These are phyloP conservation scores for Nasonovia ribisnigri DNA, from an alignment of 2,888 invertebrate species.

Conservation along the genomic window DNA sequence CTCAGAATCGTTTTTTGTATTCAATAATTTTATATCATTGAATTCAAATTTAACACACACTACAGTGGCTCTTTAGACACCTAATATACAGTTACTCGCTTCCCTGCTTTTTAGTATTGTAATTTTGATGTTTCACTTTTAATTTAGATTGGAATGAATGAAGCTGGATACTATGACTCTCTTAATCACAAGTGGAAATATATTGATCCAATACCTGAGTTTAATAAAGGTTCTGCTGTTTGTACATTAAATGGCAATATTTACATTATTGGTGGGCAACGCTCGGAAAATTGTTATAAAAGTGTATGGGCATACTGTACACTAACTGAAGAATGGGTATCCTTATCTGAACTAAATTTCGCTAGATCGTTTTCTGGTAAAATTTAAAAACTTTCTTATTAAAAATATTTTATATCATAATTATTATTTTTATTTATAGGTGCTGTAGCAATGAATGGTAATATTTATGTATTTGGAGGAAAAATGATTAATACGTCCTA, in stretches of 20 bases:
- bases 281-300: slow-evolving; percentile 24
- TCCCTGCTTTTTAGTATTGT: background rate
- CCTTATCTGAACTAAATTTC: slow-evolving; percentile 26
- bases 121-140: background rate
- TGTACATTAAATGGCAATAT: slow-evolving; percentile 50
- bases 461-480: slow-evolving; percentile 52
- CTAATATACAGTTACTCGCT: too few relatives aligned
- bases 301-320: slow-evolving; percentile 53
- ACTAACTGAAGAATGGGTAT: slow-evolving; percentile 28
- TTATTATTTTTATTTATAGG: slow-evolving; percentile 14
- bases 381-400: background rate
- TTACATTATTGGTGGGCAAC: slow-evolving; percentile 53
- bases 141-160: slow-evolving; percentile 33
- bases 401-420: background rate
- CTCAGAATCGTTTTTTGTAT: too few relatives aligned
- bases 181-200: background rate
- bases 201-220: slow-evolving; percentile 27
- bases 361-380: slow-evolving; percentile 44
- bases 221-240: slow-evolving; percentile 27
- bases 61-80: too few relatives aligned
- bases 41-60: too few relatives aligned
- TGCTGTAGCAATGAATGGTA: slow-evolving; percentile 51
- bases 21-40: too few relatives aligned
- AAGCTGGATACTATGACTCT: slow-evolving; percentile 22
- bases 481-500: background rate